Evolutionary conservation across 1,140 invertebrate species (phyloP), one percentile per base, ranked within the genome.

Genomic region (Charaxes varanes): DNA sequence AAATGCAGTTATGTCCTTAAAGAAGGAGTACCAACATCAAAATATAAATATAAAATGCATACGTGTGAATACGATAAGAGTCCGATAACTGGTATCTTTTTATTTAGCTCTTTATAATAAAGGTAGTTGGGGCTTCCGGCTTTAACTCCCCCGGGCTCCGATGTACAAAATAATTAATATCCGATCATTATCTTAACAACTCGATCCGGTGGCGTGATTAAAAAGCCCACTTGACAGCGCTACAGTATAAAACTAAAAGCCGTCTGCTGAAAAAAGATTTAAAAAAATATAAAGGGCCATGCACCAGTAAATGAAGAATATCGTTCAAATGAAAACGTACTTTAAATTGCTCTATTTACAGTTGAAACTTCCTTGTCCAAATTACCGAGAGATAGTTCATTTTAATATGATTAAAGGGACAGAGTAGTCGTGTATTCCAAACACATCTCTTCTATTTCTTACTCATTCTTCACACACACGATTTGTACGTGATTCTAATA

Each of bases 131-230:
- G n/a, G 41, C 41, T 44, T 44, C 41, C 41, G 41, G 41, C 33
- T 36, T 44, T 27, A 43, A 26, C 15, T 7, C 14, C 26, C 12
- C 31, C 4, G 10, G 10, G 24, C 18, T 12, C 24, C 11, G 21
- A 44, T 22, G 18, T 40, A 46, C 43, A 34, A 46, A 40, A 46
- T 46, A 46, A 46, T 46, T 46, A 40, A 46, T 46, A 46, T 40
- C 35, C 35, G 35, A 40, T 46, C 43, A 46, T 46, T 46, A 46
- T 46, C 43, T 46, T 40, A 46, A 46, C 43, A 40, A 40, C 43
- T 38, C 36, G 43, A 46, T 46, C 36, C 43, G n/a, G 10, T 22
- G 13, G 7, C 21, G 26, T 26, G 36, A 38, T 40, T 46, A 45
- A 45, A 45, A 41, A 32, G 14, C 7, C 10, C 8, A 35, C 28